phyloP scores from a whole-genome alignment of 2,888 invertebrate genomes.

The Volucella zonaria region DNA sequence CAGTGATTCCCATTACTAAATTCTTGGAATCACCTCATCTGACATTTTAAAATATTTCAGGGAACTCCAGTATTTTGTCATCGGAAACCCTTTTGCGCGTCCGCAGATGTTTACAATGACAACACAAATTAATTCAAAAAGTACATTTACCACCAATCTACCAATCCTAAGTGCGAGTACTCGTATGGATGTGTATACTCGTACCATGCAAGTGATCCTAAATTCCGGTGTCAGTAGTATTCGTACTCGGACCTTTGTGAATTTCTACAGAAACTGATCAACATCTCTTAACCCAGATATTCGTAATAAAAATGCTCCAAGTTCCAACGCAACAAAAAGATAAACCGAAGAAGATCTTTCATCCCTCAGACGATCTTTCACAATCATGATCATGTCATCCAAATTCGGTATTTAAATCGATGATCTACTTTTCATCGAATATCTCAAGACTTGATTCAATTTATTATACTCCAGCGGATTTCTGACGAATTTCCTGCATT shows the following conservation, averaged over 20 bases:
- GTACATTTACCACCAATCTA: constrained; percentile 1
- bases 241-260: neutral
- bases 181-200: neutral
- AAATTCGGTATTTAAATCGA: constrained; percentile 65
- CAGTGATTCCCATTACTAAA: constrained; percentile 10
- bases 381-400: constrained; percentile 47
- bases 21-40: constrained; percentile 14
- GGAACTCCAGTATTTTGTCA: constrained; percentile 18
- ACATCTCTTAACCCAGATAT: constrained; percentile 67
- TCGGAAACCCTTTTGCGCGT: neutral
- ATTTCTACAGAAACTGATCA: constrained; percentile 64
- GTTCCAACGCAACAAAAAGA: constrained; percentile 39
- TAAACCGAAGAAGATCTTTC: constrained; percentile 6
- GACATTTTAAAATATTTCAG: constrained; percentile 36
- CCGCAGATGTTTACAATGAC: constrained; percentile 7
- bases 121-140: constrained; percentile 43
- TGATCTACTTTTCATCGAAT: constrained; percentile 68
- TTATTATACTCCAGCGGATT: constrained; percentile 35
- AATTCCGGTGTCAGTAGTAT: constrained; percentile 14
- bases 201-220: constrained; percentile 26
- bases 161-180: no score
- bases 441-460: constrained; percentile 60
- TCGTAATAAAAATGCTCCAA: constrained; percentile 29
- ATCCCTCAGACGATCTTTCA: constrained; percentile 56
- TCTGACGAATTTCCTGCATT: constrained; percentile 42